Base-by-base conservation (phyloP, 2,113 vertebrate genomes). In the Lates calcarifer region DNA sequence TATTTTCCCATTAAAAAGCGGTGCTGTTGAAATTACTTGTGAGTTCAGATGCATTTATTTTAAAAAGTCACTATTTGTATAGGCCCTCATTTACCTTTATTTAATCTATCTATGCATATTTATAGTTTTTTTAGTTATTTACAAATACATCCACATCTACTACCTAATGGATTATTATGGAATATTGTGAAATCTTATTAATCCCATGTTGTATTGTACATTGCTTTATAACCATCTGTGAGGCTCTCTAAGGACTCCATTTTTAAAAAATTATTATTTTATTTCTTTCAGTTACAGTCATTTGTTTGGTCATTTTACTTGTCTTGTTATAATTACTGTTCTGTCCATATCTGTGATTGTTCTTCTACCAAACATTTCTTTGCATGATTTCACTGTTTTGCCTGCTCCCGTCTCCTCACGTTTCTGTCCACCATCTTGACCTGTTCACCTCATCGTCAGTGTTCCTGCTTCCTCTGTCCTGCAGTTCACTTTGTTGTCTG, bases 391-490 rank as follows among this genome's bases (percentile, higher is more conserved):
- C 3, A 4, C 55, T 2, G 20, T 62, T 65, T 65, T 41, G 1
- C 13, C n/a, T 39, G 28, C 26, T 47, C 47, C n/a, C 45, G 18
- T 47, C 11, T 49, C 26, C 26, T 62, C 33, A 35, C 4, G 14
- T 77, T 55, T 65, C 20, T 26, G 6, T 76, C 0, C 15, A 35
- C 33, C 24, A 17, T 14, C 9, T 61, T 35, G 53, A 67, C 66
- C 55, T 12, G 6, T n/a, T 68, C 67, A 41, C 61, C 61, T 66
- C n/a, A 31, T 28, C 4, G 31, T 28, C 4, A n/a, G 55, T 17
- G n/a, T 28, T 18, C 49, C 31, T 18, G 7, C 69, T 74, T 78
- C 37, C 47, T 45, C 66, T 58, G 71, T 83, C 62, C 68, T 56
- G 26, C 47, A 0, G 20, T 56, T 29, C 74, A 6, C 43, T 51